Evolutionary conservation across 2,797 vertebrate genomes (phyloP).

Genomic region (Pseudochirops corinnae): DNA sequence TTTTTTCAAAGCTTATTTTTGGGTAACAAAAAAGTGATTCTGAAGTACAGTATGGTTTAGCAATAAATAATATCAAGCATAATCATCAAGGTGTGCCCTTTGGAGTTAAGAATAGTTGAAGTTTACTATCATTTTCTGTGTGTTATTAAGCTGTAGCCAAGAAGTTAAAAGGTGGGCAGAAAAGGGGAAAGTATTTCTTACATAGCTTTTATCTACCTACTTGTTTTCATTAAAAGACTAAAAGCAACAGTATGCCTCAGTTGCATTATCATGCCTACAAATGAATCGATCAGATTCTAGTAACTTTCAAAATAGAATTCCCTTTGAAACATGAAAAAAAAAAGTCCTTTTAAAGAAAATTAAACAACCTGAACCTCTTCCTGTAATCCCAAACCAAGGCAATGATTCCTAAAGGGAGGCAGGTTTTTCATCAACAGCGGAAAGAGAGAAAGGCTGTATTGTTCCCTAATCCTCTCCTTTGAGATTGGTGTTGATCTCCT

Average conservation of each 20-base stretch:
- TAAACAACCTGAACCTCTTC: not conserved
- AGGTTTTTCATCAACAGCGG: constrained; percentile 8
- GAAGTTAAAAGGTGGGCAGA: constrained; percentile 48
- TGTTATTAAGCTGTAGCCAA: constrained; percentile 57
- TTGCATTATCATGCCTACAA: constrained; percentile 37
- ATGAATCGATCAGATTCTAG: constrained; percentile 52
- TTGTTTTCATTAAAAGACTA: constrained; percentile 12
- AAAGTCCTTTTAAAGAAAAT: constrained; percentile 7
- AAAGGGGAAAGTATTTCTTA: constrained; percentile 47
- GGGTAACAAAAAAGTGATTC: constrained; percentile 32
- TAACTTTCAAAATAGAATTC: constrained; percentile 37
- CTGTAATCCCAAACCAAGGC: constrained; percentile 33
- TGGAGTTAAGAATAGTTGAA: constrained; percentile 39
- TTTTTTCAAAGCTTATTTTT: not conserved
- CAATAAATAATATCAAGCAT: not conserved
- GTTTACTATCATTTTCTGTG: constrained; percentile 27
- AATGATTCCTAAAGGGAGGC: constrained; percentile 29
- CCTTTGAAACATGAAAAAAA: constrained; percentile 55
- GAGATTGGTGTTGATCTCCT: constrained; percentile 16
- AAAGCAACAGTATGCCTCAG: constrained; percentile 26
- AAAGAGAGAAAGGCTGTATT: not conserved
- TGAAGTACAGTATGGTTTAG: constrained; percentile 45
- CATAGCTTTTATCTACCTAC: constrained; percentile 40
- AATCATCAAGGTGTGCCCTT: constrained; percentile 15
- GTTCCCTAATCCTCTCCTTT: not conserved